Evolutionary conservation across 1,140 invertebrate species (phyloP), one percentile per base, ranked within the genome.

Genomic region (Drepana arcuata): DNA sequence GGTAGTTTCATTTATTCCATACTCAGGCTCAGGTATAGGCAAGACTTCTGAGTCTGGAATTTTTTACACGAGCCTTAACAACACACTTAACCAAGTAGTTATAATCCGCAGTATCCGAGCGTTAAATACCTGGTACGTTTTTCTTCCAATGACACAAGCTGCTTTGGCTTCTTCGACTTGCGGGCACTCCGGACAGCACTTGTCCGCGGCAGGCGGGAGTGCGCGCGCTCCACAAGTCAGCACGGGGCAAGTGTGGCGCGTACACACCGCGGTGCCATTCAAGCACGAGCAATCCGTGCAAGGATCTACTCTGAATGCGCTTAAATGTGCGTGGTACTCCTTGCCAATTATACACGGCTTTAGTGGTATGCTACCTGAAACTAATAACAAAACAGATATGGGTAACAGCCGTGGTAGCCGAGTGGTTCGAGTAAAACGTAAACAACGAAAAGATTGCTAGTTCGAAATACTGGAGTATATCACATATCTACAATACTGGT

Each of bases 211-310:
- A 4, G 82, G 86, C 18, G 88, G 86, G 56, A 93, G 46, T 16
- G 89, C 85, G 25, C 92, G 88, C 0, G 88, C 85, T 0, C 90
- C 85, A 64, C 95, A 97, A 40, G 93, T 90, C 27, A 96, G 67
- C 0, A 93, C 88, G 0, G 94, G 93, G 62, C 95, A 97, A 1
- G 92, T 90, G 42, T 89, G 86, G 4, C 93, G 84, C 7, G 86
- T 80, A 74, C 95, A 97, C 9, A 92, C 83, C 0, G 90, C 88
- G 0, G 91, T 93, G 13, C 92, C 91, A 70, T 92, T 92, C 23
- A 78, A 39, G 59, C 95, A 97, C 1, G 85, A 88, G 73, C 95
- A 97, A 15, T 88, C 86, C 1, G 94, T 95, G 69, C 95, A 96
- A 2, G 89, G 85, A 60, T 96, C 94, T 9, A 90, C 84, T 14